Base-by-base conservation (phyloP, 2,113 vertebrate genomes). In the Aegypius monachus region DNA sequence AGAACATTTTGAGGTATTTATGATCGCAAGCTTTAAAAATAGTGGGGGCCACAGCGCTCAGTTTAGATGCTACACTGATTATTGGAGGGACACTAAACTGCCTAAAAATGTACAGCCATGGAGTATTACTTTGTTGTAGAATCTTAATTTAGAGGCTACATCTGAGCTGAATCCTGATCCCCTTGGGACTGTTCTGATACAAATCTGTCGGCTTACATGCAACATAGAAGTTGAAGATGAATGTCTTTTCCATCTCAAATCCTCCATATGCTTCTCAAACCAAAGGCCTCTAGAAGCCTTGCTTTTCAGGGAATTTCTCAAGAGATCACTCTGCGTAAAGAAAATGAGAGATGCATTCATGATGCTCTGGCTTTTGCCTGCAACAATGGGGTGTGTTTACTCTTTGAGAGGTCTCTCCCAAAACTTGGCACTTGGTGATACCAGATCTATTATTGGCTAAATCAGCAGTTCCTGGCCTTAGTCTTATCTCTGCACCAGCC, bases 151-250 rank as follows among this genome's bases (percentile, higher is more conserved):
- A 47, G 45, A 74, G 63, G 63, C 77, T 86, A 47, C 40, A 83
- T 34, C 32, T 29, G 50, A 68, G 48, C 13, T 61, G 34, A 82
- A 50, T 68, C 16, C 34, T 19, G 32, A 81, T 79, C 47, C 21
- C 21, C 63, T 45, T 47, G 65, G 61, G n/a, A 61, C n/a, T 58
- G 42, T 78, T 88, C 15, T 77, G 70, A 32, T 85, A 70, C 17
- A 36, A 36, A 66, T 52, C 45, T 82, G 9, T 43, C 62, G 79
- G 53, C 36, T 91, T 66, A 55, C 19, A 10, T 31, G 61, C 32
- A 81, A 82, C 0, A 0, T 29, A 0, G 4, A 61, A 65, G 2
- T 47, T 81, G 42, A 53, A 77, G 43, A 83, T 11, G 7, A 59
- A 68, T 56, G 19, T 38, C 50, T 84, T 43, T 86, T 77, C 34